Evolutionary conservation across 2,888 invertebrate genomes (phyloP).

Genomic region (Thelaira solivaga): DNA sequence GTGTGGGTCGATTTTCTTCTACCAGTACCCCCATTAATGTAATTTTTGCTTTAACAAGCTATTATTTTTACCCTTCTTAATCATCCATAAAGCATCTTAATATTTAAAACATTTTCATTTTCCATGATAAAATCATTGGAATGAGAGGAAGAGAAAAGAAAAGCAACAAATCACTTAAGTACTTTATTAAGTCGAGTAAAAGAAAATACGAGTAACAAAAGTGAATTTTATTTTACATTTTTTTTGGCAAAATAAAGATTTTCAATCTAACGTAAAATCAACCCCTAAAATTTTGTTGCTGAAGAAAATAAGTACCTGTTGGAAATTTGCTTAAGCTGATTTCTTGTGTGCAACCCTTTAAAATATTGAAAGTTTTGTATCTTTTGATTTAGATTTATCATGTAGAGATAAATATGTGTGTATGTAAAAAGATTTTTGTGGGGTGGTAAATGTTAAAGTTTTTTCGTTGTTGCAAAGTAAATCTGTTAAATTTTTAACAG

Average conservation of each 20-base stretch:
- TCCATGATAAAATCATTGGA: background rate
- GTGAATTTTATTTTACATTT: slow-evolving; percentile 14
- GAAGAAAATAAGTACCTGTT: slow-evolving; percentile 31
- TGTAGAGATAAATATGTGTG: slow-evolving; percentile 70
- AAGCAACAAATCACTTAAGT: slow-evolving; percentile 65
- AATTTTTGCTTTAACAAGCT: slow-evolving; percentile 12
- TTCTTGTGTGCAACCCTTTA: slow-evolving; percentile 30
- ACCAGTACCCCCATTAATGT: background rate
- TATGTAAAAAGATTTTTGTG: background rate
- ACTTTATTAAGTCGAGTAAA: slow-evolving; percentile 62
- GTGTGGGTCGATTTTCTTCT: too few species aligned
- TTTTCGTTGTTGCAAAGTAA: slow-evolving; percentile 21
- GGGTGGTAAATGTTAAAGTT: background rate
- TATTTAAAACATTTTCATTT: slow-evolving; percentile 55
- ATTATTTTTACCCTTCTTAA: slow-evolving; percentile 53
- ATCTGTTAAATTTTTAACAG: slow-evolving; percentile 65
- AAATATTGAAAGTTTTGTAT: slow-evolving; percentile 4
- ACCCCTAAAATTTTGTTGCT: slow-evolving; percentile 10
- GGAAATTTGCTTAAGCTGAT: slow-evolving; percentile 11
- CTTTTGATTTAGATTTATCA: slow-evolving; percentile 69
- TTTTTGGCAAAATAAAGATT: background rate
- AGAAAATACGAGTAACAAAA: slow-evolving; percentile 34
- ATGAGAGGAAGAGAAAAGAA: background rate
- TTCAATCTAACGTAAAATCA: slow-evolving; percentile 22
- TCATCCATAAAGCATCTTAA: slow-evolving; percentile 61